Evolutionary conservation across 1,140 invertebrate genomes (phyloP).

Genomic region (Eueides isabella): DNA sequence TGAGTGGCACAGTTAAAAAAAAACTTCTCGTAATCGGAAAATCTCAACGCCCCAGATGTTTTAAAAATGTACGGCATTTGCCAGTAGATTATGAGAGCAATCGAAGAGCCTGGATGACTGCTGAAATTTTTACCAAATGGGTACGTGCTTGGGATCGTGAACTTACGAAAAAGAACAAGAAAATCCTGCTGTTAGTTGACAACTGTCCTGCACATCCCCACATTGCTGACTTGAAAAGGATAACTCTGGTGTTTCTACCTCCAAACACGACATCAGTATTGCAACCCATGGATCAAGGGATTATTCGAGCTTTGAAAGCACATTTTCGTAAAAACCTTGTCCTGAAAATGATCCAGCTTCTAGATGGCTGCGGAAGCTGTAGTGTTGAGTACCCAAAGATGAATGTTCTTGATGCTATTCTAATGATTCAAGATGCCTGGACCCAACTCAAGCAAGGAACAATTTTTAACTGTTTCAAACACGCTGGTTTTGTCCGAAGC

Average conservation of each 20-base stretch:
- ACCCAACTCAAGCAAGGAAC: no score
- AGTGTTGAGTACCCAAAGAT: no score
- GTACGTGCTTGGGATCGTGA: slow-evolving; percentile 38
- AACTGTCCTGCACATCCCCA: slow-evolving; percentile 38
- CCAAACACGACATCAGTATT: slow-evolving; percentile 40
- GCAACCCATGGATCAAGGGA: slow-evolving; percentile 48
- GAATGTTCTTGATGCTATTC: no score
- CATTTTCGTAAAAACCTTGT: slow-evolving; percentile 45
- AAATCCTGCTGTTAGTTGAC: slow-evolving; percentile 41
- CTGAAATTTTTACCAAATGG: slow-evolving; percentile 40
- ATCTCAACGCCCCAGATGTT: slow-evolving; percentile 31
- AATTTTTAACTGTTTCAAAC: no score
- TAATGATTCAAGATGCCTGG: no score
- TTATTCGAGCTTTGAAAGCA: slow-evolving; percentile 44
- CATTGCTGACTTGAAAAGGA: slow-evolving; percentile 10
- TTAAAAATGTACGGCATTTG: slow-evolving; percentile 34
- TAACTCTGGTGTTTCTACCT: slow-evolving; percentile 26
- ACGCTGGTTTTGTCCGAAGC: no score
- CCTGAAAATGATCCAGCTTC: no score
- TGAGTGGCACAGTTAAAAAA: slow-evolving; percentile 30
- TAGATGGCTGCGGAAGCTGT: no score
- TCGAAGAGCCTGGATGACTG: slow-evolving; percentile 42
- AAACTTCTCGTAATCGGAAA: slow-evolving; percentile 41
- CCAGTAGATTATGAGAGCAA: slow-evolving; percentile 46
- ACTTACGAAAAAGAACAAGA: slow-evolving; percentile 33